These are phyloP conservation scores for Thelaira solivaga DNA, from an alignment of 2,888 invertebrate genomes.

Conservation along the genomic window DNA sequence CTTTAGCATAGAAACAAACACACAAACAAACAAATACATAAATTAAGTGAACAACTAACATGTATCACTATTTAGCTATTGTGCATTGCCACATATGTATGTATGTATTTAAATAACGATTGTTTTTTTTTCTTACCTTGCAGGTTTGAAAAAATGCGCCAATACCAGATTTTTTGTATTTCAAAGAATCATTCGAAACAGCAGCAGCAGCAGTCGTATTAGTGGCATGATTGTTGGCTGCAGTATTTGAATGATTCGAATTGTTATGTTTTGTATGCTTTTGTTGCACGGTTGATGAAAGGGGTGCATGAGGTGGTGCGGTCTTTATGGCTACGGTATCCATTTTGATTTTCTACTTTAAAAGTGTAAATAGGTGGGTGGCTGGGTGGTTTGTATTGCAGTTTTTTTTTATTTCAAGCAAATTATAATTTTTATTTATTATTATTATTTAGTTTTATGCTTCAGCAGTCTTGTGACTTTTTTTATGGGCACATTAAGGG, in stretches of 20 bases:
- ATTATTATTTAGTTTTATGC: constrained; percentile 22
- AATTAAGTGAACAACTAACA: constrained; percentile 13
- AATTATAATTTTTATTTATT: constrained; percentile 17
- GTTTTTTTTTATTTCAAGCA: too few species aligned
- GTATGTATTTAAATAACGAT: not conserved
- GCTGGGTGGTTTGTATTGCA: not conserved
- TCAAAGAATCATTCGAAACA: constrained; percentile 59
- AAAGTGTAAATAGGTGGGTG: constrained; percentile 9
- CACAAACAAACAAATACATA: constrained; percentile 10
- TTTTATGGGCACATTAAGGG: not conserved
- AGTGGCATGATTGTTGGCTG: not conserved
- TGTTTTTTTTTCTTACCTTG: constrained; percentile 74
- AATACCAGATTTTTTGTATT: constrained; percentile 69
- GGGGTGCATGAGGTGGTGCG: constrained; percentile 73
- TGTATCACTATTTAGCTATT: not conserved
- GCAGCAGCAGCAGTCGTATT: not conserved
- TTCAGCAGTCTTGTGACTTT: constrained; percentile 35
- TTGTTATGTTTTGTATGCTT: constrained; percentile 62
- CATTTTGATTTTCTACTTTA: constrained; percentile 60
- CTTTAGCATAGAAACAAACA: not conserved
- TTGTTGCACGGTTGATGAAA: constrained; percentile 65
- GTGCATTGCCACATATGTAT: not conserved
- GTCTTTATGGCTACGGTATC: constrained; percentile 74
- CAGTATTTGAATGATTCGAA: constrained; percentile 8
- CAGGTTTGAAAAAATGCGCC: constrained; percentile 78